Evolutionary conservation across 1,140 invertebrate species (phyloP).

Genomic region (Drosophila lacteicornis): DNA sequence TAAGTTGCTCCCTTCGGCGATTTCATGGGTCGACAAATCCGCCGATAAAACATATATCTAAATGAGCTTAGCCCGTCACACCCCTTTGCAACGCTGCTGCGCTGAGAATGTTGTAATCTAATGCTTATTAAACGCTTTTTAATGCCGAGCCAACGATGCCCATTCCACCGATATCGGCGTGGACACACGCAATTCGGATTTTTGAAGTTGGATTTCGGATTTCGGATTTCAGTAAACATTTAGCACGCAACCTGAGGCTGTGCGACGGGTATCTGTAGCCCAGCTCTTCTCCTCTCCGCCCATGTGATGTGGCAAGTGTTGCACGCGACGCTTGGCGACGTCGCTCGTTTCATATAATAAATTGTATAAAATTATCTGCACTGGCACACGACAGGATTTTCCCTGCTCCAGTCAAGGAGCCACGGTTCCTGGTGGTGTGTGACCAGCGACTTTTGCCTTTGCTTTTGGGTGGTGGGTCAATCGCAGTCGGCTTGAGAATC

Average conservation of each 20-base stretch:
- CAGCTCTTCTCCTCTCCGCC: constrained; percentile 1
- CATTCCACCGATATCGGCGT: constrained; percentile 32
- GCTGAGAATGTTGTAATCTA: constrained; percentile 72
- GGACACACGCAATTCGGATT: constrained; percentile 58
- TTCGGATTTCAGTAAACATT: constrained; percentile 68
- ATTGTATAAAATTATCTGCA: constrained; percentile 82
- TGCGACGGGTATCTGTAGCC: constrained; percentile 50
- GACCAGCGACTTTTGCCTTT: constrained; percentile 40
- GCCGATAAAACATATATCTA: constrained; percentile 52
- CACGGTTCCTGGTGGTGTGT: constrained; percentile 26
- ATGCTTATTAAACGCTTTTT: constrained; percentile 83
- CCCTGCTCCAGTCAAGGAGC: constrained; percentile 5
- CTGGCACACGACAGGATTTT: constrained; percentile 68
- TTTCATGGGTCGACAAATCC: constrained; percentile 40
- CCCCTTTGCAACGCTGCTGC: constrained; percentile 21
- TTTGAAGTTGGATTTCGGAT: constrained; percentile 36
- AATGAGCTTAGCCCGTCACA: constrained; percentile 48
- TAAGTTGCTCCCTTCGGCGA: constrained; percentile 12
- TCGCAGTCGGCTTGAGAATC: constrained; percentile 69
- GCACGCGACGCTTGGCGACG: constrained; percentile 71
- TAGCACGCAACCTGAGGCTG: constrained; percentile 69
- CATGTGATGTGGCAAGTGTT: constrained; percentile 78
- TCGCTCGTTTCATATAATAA: constrained; percentile 66
- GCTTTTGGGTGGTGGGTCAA: constrained; percentile 73
- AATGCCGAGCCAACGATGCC: constrained; percentile 60